Conservation (phyloP, 2,888 invertebrate species). For the Mongoloraphidia duomilia region DNA sequence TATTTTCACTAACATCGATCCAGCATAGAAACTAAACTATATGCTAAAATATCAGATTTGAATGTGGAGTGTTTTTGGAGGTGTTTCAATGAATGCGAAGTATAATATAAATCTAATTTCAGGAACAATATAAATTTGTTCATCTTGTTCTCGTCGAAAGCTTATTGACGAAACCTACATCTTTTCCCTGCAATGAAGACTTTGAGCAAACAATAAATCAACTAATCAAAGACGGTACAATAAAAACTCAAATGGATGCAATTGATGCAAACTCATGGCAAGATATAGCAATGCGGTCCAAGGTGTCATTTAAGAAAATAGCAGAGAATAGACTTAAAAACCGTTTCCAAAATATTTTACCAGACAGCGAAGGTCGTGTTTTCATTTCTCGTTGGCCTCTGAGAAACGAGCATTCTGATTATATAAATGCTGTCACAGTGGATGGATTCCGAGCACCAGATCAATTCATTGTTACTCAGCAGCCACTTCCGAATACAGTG, state of each 20-base stretch:
- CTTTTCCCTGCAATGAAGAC: conserved; percentile 24
- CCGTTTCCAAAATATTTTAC: conserved; percentile 26
- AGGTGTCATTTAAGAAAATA: no score
- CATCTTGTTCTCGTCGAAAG: conserved; percentile 31
- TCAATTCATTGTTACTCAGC: conserved; percentile 31
- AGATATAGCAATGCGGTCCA: conserved; percentile 26
- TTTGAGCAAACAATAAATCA: conserved; percentile 19
- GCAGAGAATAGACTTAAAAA: conserved; percentile 21
- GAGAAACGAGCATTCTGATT: conserved; percentile 27
- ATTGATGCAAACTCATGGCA: conserved; percentile 28
- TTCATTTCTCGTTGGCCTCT: conserved; percentile 25
- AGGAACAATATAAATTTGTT: conserved; percentile 32
- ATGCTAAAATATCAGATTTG: no score
- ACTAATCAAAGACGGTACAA: conserved; percentile 19
- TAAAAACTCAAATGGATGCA: conserved; percentile 24
- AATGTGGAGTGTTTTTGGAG: no score
- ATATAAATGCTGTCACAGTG: conserved; percentile 31
- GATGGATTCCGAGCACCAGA: conserved; percentile 25
- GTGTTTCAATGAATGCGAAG: no score
- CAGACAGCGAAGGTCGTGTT: conserved; percentile 22
- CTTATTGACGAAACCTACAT: conserved; percentile 25
- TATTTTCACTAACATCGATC: no score
- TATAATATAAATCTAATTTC: neutral
- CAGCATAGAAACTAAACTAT: no score
- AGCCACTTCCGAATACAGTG: conserved; percentile 29